These are phyloP conservation scores for Octomys mimax DNA, from an alignment of 2,797 vertebrate species.

Conservation along the genomic window DNA sequence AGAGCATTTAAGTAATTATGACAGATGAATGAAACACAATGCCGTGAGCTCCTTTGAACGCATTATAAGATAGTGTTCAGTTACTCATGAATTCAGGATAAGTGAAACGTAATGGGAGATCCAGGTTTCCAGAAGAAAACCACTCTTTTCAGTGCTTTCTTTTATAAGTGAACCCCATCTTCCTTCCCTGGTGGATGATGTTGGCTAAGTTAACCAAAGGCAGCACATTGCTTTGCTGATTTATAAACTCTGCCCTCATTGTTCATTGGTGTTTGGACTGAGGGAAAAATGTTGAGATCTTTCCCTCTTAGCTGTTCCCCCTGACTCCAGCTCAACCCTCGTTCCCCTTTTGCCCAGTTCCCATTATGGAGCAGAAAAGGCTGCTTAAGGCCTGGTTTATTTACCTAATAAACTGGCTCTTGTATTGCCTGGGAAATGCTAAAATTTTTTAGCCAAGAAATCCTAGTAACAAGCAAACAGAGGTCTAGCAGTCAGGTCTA, in stretches of 20 bases:
- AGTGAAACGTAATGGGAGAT: background rate
- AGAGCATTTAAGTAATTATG: slow-evolving; percentile 21
- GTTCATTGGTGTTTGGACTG: background rate
- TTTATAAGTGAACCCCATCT: background rate
- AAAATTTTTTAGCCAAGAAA: slow-evolving; percentile 92
- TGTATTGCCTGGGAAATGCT: slow-evolving; percentile 92
- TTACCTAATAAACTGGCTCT: slow-evolving; percentile 93
- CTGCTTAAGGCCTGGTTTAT: slow-evolving; percentile 91
- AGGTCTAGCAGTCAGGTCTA: slow-evolving; percentile 95
- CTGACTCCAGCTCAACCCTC: background rate
- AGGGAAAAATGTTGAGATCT: background rate
- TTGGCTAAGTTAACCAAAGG: background rate
- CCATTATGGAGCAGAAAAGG: slow-evolving; percentile 90
- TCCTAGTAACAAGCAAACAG: slow-evolving; percentile 97
- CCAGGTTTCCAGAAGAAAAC: background rate
- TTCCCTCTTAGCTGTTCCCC: background rate
- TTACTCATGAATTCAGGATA: background rate
- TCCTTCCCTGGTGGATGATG: background rate
- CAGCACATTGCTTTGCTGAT: background rate
- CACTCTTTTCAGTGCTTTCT: background rate
- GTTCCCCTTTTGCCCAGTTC: slow-evolving; percentile 53
- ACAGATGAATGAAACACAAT: slow-evolving; percentile 23
- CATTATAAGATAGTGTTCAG: background rate
- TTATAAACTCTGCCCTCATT: background rate
- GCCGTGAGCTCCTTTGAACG: background rate